Conservation (phyloP, 2,888 invertebrate species). For the Elgonia sp. region DNA sequence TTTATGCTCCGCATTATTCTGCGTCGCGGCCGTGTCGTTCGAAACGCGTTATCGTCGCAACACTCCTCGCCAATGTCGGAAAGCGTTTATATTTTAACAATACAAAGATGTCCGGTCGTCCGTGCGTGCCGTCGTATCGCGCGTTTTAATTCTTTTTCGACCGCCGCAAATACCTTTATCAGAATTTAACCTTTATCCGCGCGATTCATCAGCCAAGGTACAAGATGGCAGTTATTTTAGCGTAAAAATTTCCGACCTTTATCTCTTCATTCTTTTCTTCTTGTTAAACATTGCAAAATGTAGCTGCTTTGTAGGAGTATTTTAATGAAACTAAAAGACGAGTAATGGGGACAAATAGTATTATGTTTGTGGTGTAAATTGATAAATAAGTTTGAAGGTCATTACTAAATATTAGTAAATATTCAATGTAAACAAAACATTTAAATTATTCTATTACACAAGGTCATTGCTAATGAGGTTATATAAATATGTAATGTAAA, state of each 20-base stretch:
- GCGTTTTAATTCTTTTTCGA: slow-evolving; percentile 71
- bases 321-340: neutral
- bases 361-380: too few relatives aligned
- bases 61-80: slow-evolving; percentile 74
- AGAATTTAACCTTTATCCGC: slow-evolving; percentile 73
- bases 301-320: neutral
- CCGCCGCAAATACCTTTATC: slow-evolving; percentile 67
- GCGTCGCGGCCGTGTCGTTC: slow-evolving; percentile 76
- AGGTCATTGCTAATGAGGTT: too few relatives aligned
- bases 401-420: too few relatives aligned
- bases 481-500: too few relatives aligned
- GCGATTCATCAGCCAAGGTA: slow-evolving; percentile 62
- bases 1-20: slow-evolving; percentile 66
- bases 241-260: slow-evolving; percentile 31
- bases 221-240: slow-evolving; percentile 60
- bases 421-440: too few relatives aligned
- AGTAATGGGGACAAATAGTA: too few relatives aligned
- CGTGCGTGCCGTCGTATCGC: slow-evolving; percentile 65
- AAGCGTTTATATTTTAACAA: slow-evolving; percentile 78
- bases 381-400: too few relatives aligned
- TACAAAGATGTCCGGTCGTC: slow-evolving; percentile 60
- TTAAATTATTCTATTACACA: too few relatives aligned
- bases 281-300: neutral
- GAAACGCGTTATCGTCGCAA: slow-evolving; percentile 81
- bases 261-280: slow-evolving; percentile 1